Evolutionary conservation across 92 coral and sea anemone species (phyloP).

Genomic region (Phenganax marumi): DNA sequence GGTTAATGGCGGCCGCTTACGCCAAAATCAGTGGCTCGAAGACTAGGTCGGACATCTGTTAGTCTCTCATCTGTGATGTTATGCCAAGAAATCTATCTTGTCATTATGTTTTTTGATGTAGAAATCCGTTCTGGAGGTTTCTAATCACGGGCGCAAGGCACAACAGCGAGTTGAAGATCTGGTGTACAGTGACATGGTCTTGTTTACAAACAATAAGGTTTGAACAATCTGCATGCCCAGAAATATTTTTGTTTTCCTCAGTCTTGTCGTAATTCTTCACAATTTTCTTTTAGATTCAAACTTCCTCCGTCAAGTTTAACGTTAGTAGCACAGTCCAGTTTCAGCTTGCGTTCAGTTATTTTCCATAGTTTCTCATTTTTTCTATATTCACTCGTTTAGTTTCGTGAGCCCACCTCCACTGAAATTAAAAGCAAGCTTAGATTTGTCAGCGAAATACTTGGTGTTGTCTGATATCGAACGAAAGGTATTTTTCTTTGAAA

Average conservation of each 20-base stretch:
- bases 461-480: constrained; percentile 83
- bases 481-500: constrained; percentile 55
- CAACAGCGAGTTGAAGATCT: constrained; percentile 85
- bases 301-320: constrained; percentile 13
- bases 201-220: constrained; percentile 93
- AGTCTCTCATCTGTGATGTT: no score
- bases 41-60: no score
- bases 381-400: constrained; percentile 10
- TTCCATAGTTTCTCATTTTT: not conserved
- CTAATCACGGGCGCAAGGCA: constrained; percentile 89
- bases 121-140: constrained; percentile 97
- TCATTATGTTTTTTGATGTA: constrained; percentile 22
- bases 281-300: constrained; percentile 14
- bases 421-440: constrained; percentile 69
- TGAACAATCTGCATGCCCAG: not conserved
- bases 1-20: no score
- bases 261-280: not conserved
- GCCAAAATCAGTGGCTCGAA: no score
- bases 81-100: not conserved
- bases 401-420: constrained; percentile 29
- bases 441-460: constrained; percentile 80
- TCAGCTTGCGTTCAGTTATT: not conserved
- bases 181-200: constrained; percentile 99
- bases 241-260: not conserved
- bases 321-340: not conserved